These are phyloP conservation scores for Anadara kagoshimensis DNA, from an alignment of 1,140 invertebrate species.

Conservation along the genomic window DNA sequence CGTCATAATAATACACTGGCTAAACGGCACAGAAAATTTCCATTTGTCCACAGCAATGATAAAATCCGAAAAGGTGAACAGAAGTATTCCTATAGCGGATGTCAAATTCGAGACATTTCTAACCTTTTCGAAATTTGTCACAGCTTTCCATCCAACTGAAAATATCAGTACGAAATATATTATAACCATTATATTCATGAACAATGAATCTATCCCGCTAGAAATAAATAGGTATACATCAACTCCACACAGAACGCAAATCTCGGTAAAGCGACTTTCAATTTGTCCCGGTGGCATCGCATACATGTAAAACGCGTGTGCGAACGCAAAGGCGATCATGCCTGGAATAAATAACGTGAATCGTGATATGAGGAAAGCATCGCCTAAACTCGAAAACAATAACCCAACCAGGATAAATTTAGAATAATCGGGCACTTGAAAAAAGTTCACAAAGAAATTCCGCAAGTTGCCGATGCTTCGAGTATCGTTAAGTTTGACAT, in stretches of 20 bases:
- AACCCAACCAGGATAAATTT: constrained; percentile 38
- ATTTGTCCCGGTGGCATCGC: constrained; percentile 27
- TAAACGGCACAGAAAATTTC: constrained; percentile 35
- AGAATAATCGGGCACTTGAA: constrained; percentile 18
- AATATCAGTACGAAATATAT: constrained; percentile 38
- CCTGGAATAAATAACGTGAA: constrained; percentile 46
- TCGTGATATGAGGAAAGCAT: constrained; percentile 41
- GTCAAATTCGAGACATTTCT: constrained; percentile 12
- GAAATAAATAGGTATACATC: constrained; percentile 30
- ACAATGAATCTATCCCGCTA: constrained; percentile 24
- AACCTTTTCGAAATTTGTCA: constrained; percentile 25
- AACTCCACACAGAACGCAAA: constrained; percentile 27
- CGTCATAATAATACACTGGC: constrained; percentile 40
- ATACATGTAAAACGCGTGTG: constrained; percentile 46
- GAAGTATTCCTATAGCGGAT: constrained; percentile 28
- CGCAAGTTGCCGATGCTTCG: background rate
- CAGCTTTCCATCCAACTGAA: constrained; percentile 32
- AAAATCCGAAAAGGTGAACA: constrained; percentile 49
- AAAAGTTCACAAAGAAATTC: too few relatives aligned
- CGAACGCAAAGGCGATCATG: constrained; percentile 43
- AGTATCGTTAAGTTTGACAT: constrained; percentile 17
- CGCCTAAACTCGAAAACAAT: constrained; percentile 44
- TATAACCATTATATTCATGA: constrained; percentile 40
- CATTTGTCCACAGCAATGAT: constrained; percentile 48
- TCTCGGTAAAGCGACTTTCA: constrained; percentile 11